These are phyloP conservation scores for Coecobrya sp. DNA, from an alignment of 2,888 invertebrate species.

Conservation along the genomic window DNA sequence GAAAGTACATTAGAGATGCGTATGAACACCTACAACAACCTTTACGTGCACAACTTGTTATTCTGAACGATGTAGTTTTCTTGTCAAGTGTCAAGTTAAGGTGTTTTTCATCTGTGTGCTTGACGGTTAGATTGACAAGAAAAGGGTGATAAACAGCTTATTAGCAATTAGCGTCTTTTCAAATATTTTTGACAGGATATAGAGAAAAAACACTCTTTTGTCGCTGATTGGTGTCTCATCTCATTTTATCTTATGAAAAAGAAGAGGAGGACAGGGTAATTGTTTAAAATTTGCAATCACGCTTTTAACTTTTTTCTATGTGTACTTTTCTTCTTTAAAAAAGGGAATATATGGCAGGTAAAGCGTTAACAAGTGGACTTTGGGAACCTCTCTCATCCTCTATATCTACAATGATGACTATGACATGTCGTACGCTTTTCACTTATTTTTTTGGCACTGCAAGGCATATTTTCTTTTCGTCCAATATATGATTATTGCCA, in stretches of 20 bases:
- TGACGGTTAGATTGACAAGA: slow-evolving; percentile 51
- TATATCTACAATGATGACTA: background rate
- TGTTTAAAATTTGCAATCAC: slow-evolving; percentile 68
- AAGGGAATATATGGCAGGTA: background rate
- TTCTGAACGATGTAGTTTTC: slow-evolving; percentile 8
- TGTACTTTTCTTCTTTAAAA: background rate
- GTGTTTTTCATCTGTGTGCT: background rate
- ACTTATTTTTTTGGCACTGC: slow-evolving; percentile 21
- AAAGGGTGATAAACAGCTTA: slow-evolving; percentile 63
- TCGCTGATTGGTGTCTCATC: slow-evolving; percentile 51
- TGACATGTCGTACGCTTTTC: background rate
- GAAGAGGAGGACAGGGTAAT: slow-evolving; percentile 63
- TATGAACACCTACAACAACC: slow-evolving; percentile 23
- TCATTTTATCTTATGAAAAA: background rate
- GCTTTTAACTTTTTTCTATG: background rate
- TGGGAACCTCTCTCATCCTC: background rate
- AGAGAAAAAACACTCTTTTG: slow-evolving; percentile 24
- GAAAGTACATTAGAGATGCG: slow-evolving; percentile 16
- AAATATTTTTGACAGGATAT: slow-evolving; percentile 23
- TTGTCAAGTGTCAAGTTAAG: slow-evolving; percentile 6
- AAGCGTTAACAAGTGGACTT: background rate
- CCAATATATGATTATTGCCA: slow-evolving; percentile 14
- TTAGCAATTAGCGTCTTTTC: slow-evolving; percentile 70
- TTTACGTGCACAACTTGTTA: background rate
- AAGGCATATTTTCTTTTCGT: slow-evolving; percentile 19